Evolutionary conservation across 2,113 vertebrate genomes (phyloP).

Genomic region (Phaethon lepturus): DNA sequence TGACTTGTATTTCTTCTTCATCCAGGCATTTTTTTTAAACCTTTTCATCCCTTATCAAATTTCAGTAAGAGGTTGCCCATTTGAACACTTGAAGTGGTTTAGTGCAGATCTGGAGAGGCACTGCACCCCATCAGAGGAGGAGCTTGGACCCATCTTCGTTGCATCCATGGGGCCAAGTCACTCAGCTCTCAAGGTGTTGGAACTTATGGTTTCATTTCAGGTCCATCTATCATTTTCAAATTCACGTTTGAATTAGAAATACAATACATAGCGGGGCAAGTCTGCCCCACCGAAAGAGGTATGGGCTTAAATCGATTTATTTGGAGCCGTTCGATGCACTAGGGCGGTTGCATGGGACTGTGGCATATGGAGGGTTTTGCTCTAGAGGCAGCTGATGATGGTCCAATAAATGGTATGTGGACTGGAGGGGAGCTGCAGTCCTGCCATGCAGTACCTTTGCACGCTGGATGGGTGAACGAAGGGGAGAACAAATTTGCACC

Average conservation of each 20-base stretch:
- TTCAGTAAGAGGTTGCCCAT: accelerated
- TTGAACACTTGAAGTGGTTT: background rate
- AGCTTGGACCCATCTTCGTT: background rate
- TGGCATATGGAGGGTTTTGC: background rate
- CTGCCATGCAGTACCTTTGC: background rate
- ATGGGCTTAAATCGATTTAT: background rate
- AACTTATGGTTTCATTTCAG: background rate
- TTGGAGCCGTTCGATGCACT: background rate
- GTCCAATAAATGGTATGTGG: background rate
- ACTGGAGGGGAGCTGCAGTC: background rate
- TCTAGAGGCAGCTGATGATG: background rate
- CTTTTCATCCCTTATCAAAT: background rate
- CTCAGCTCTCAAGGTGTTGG: background rate
- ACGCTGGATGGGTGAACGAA: background rate
- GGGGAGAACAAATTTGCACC: background rate
- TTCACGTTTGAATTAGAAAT: background rate
- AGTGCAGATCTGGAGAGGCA: background rate
- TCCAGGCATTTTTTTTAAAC: background rate
- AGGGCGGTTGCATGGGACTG: background rate
- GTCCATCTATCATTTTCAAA: background rate
- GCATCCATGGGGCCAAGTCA: background rate
- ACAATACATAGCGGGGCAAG: accelerated
- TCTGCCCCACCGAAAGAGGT: background rate
- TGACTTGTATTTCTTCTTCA: background rate
- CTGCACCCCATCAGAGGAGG: background rate